Conservation (phyloP, 2,888 invertebrate genomes). For the Agrotis exclamationis region DNA sequence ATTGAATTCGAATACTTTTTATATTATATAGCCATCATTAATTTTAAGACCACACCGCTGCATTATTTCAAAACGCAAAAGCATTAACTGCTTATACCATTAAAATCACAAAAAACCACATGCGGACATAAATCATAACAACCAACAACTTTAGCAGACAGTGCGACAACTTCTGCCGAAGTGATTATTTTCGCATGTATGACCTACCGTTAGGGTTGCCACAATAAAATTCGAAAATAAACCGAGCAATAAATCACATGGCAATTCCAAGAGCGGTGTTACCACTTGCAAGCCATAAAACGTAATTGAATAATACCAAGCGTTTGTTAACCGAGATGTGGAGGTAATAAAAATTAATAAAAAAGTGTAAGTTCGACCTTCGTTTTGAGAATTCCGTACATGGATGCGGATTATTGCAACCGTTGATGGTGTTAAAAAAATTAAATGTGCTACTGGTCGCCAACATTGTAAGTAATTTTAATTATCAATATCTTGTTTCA, state of each 20-base stretch:
- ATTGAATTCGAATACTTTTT: too few species aligned
- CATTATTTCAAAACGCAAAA: slow-evolving; percentile 27
- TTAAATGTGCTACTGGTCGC: not conserved
- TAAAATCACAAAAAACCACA: slow-evolving; percentile 51
- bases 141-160: slow-evolving; percentile 58
- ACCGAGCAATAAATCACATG: slow-evolving; percentile 83
- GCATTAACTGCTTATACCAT: slow-evolving; percentile 48
- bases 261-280: slow-evolving; percentile 79
- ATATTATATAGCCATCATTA: not conserved
- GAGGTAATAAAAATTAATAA: slow-evolving; percentile 77
- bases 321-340: slow-evolving; percentile 70
- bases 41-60: not conserved
- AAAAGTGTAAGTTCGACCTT: slow-evolving; percentile 53
- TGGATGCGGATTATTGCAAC: slow-evolving; percentile 33
- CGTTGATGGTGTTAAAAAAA: slow-evolving; percentile 6
- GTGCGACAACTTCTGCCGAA: slow-evolving; percentile 42
- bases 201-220: slow-evolving; percentile 69
- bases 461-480: not conserved
- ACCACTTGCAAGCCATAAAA: slow-evolving; percentile 82
- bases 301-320: slow-evolving; percentile 85
- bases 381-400: slow-evolving; percentile 43
- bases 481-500: too few species aligned
- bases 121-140: slow-evolving; percentile 57
- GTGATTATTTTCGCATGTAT: slow-evolving; percentile 60
- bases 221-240: slow-evolving; percentile 81